Conservation (phyloP, 1,140 invertebrate genomes). For the Drosophila eugracilis region DNA sequence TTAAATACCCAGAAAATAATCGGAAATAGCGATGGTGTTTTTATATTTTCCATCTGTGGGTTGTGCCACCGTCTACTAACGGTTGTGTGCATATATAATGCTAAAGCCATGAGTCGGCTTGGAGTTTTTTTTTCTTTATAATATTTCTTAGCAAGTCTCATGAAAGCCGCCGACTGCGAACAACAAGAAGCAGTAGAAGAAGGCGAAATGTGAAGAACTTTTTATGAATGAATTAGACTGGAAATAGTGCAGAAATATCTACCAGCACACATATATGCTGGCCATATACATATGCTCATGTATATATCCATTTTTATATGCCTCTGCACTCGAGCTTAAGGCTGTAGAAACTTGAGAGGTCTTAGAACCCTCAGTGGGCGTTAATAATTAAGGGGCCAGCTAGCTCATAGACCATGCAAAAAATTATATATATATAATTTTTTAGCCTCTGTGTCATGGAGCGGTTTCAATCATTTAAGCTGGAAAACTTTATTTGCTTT, state of each 20-base stretch:
- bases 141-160: conserved; percentile 35
- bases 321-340: conserved; percentile 22
- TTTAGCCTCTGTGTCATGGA: conserved; percentile 6
- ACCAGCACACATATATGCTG: conserved; percentile 1
- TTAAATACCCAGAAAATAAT: conserved; percentile 18
- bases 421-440: neutral
- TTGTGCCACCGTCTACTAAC: conserved; percentile 19
- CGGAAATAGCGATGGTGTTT: conserved; percentile 4
- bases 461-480: too few relatives aligned
- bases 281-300: neutral
- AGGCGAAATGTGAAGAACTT: conserved; percentile 32
- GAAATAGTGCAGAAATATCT: conserved; percentile 67
- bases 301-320: neutral
- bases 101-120: conserved; percentile 13
- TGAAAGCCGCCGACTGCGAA: conserved; percentile 9
- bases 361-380: conserved; percentile 28
- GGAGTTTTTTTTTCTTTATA: too few relatives aligned
- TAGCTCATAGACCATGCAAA: conserved; percentile 12
- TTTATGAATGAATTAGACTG: conserved; percentile 84
- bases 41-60: conserved; percentile 9
- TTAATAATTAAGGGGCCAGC: conserved; percentile 35
- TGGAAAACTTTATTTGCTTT: neutral
- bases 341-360: conserved; percentile 29
- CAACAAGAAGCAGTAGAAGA: neutral
- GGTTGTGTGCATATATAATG: conserved; percentile 18